phyloP scores from a whole-genome alignment of 35 echinoderm and acorn worm genomes.

The Chiridota heheva region DNA sequence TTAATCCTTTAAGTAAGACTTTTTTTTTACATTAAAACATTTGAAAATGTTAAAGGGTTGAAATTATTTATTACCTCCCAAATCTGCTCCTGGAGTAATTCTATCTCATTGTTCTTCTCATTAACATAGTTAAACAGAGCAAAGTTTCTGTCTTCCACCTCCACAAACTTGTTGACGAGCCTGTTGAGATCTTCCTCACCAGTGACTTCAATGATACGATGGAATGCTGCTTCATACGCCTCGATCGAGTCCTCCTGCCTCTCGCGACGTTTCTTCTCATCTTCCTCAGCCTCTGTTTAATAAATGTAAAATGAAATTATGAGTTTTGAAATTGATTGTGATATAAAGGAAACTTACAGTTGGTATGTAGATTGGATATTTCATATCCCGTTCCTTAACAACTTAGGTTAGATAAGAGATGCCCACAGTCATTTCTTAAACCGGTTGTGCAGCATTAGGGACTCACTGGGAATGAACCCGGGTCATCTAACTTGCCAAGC shows the following conservation, averaged over 20 bases:
- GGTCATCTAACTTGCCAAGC: too few relatives aligned
- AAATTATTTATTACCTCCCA: conserved; percentile 84
- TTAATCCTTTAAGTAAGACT: too few relatives aligned
- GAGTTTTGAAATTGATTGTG: background rate
- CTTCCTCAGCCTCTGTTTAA: conserved; percentile 80
- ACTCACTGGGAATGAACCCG: too few relatives aligned
- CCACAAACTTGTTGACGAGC: conserved; percentile 91
- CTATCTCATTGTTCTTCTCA: conserved; percentile 98
- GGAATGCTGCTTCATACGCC: conserved; percentile 93
- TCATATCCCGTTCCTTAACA: too few relatives aligned
- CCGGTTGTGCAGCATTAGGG: too few relatives aligned
- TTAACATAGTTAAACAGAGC: conserved; percentile 99
- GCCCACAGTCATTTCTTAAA: too few relatives aligned
- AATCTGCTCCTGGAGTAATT: conserved; percentile 91
- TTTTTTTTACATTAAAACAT: too few relatives aligned
- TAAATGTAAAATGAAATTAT: background rate
- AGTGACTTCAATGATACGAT: conserved; percentile 90
- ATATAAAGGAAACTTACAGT: too few relatives aligned
- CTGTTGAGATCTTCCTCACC: conserved; percentile 82
- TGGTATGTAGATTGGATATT: too few relatives aligned
- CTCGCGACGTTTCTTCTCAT: conserved; percentile 89
- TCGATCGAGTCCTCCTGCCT: conserved; percentile 99
- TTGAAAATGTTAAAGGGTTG: too few relatives aligned
- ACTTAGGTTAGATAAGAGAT: too few relatives aligned
- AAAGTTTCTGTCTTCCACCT: conserved; percentile 97